Base-by-base conservation (phyloP, 2,797 vertebrate genomes). In the Girardinus metallicus region DNA sequence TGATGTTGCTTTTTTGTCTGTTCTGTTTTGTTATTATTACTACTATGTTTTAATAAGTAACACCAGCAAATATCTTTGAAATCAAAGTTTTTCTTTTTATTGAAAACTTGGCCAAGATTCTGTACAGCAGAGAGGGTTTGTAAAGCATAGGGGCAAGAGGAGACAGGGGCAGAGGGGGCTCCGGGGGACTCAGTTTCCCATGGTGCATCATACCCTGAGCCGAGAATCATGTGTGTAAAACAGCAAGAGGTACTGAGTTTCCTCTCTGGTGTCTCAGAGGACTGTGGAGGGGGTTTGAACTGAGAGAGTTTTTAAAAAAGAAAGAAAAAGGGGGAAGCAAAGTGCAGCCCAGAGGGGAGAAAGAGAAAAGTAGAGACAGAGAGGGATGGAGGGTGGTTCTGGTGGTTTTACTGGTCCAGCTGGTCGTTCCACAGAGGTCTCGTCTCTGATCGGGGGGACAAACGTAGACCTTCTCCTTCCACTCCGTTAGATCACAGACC, bases 21-120 rank as follows among this genome's bases (percentile, higher is more conserved):
- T 73, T 36, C 13, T 34, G 39, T 47, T 31, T 49, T 57, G 39
- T 73, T 41, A 60, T 31, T 60, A 60, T 60, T 29, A 62, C 41
- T 29, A 16, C 51, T 79, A 71, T 53, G 9, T 44, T 1, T 36
- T 55, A 88, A 87, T 81, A 85, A 89, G 66, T 73, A 84, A 87
- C 71, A 89, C 91, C 60, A 81, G 89, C 82, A 53, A 76, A 85
- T 76, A 86, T 79, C 1, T 87, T 88, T 95, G 85, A 94, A 93
- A 91, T 95, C 85, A 94, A 93, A 77, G 92, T 94, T 94, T 93
- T 89, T 80, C 84, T 87, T 95, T 96, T 96, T 96, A 96, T 96
- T 96, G 94, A 95, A 96, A 96, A 95, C 92, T 90, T 94, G 93
- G 91, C 93, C 95, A 95, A 93, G 94, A 94, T 92, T 95, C 93